Evolutionary conservation across 2,888 invertebrate genomes (phyloP).

Genomic region (Pollenia labialis): DNA sequence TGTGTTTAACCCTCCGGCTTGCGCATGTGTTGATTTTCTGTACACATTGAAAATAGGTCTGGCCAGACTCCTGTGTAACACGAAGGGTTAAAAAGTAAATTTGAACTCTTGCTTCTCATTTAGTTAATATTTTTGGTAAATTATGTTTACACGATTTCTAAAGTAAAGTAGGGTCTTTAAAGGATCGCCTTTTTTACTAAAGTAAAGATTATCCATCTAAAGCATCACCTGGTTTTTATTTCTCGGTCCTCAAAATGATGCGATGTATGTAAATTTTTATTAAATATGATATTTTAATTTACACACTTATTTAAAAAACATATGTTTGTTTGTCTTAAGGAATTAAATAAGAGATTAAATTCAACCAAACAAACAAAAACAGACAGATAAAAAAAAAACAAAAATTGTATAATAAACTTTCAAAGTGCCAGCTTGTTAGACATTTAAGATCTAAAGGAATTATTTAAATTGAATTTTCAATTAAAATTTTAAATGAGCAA

Average conservation of each 20-base stretch:
- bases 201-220: too few species aligned
- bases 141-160: too few species aligned
- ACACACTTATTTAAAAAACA: background rate
- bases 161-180: too few species aligned
- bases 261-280: background rate
- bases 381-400: background rate
- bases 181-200: too few species aligned
- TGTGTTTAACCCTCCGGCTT: too few species aligned
- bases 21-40: too few species aligned
- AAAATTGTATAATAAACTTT: conserved; percentile 14
- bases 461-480: conserved; percentile 39
- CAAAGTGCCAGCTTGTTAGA: conserved; percentile 45
- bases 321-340: background rate
- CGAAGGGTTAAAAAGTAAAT: too few species aligned
- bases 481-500: conserved; percentile 11
- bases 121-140: too few species aligned
- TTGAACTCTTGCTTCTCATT: too few species aligned
- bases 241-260: background rate
- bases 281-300: conserved; percentile 16
- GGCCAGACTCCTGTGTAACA: too few species aligned
- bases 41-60: too few species aligned
- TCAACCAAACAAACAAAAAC: background rate
- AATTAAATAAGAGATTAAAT: conserved; percentile 34
- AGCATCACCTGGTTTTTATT: background rate
- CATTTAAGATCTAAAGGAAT: conserved; percentile 30